Percentiles rank a stretch among this genome's conserved stretches.
phyloP scores from a whole-genome alignment of 2,113 vertebrate species.

The Leucopsar rothschildi region DNA sequence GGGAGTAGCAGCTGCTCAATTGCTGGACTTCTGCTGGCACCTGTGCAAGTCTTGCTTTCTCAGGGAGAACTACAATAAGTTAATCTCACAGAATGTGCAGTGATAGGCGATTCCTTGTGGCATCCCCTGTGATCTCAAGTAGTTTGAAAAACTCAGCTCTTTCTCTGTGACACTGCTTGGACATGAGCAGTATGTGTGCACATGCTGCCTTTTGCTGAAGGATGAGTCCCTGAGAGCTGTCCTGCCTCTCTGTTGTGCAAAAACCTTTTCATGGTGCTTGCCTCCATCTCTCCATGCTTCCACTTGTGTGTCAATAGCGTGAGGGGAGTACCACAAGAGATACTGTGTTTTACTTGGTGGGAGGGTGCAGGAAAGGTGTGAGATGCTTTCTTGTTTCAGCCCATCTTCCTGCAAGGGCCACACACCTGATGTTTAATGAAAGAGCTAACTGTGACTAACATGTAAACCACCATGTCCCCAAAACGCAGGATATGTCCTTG shows the following conservation, averaged over 20 bases:
- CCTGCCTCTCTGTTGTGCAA: neutral
- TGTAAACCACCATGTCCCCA: rapidly evolving
- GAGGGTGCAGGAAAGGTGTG: neutral
- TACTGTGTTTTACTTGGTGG: rapidly evolving
- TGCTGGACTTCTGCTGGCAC: neutral
- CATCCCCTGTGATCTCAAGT: neutral
- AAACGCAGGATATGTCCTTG: neutral
- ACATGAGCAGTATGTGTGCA: rapidly evolving
- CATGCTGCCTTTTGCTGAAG: rapidly evolving
- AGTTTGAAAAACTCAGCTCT: neutral
- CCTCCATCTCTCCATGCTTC: neutral
- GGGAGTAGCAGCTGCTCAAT: neutral
- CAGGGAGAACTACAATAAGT: neutral
- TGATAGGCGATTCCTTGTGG: neutral
- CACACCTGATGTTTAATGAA: neutral
- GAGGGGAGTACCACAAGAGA: neutral
- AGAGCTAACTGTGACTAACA: neutral
- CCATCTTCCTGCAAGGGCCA: neutral
- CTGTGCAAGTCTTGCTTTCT: neutral
- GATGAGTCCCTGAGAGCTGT: rapidly evolving
- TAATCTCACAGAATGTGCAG: neutral
- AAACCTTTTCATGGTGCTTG: neutral
- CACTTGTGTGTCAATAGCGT: rapidly evolving
- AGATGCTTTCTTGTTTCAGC: neutral
- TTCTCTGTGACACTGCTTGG: neutral